Percentiles rank a stretch among this genome's conserved stretches.
Evolutionary conservation across 2,888 invertebrate genomes (phyloP).

Genomic region (Eristalinus sepulchralis): DNA sequence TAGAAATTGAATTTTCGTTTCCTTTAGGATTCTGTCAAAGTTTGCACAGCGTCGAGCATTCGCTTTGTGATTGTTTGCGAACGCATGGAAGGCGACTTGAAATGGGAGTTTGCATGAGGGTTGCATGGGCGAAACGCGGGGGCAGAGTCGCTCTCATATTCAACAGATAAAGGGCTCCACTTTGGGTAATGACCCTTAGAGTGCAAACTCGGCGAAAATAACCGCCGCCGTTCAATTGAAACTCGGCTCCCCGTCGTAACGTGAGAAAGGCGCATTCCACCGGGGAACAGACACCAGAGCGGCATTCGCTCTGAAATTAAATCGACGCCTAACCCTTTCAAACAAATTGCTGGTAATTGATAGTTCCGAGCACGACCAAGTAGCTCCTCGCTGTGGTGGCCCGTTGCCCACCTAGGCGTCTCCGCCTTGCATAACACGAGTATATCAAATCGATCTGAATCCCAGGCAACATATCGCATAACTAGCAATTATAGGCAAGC

Average conservation of each 20-base stretch:
- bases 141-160: not conserved
- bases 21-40: conserved; percentile 54
- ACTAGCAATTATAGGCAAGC: conserved; percentile 50
- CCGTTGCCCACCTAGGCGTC: not conserved
- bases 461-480: conserved; percentile 46
- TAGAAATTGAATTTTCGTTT: conserved; percentile 65
- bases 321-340: conserved; percentile 66
- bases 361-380: conserved; percentile 27
- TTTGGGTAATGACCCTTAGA: not conserved
- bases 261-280: conserved; percentile 39
- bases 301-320: conserved; percentile 45
- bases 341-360: conserved; percentile 65
- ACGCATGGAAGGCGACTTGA: not conserved
- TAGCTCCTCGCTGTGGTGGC: conserved; percentile 45
- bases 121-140: not conserved
- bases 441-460: conserved; percentile 52
- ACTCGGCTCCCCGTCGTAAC: conserved; percentile 13
- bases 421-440: conserved; percentile 6
- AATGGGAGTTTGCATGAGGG: not conserved
- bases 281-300: not conserved
- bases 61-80: conserved; percentile 50
- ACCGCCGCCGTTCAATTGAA: not conserved
- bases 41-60: conserved; percentile 57
- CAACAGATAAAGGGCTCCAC: not conserved
- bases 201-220: not conserved